phyloP scores from a whole-genome alignment of 2,113 vertebrate species.

The Edolisoma coerulescens region DNA sequence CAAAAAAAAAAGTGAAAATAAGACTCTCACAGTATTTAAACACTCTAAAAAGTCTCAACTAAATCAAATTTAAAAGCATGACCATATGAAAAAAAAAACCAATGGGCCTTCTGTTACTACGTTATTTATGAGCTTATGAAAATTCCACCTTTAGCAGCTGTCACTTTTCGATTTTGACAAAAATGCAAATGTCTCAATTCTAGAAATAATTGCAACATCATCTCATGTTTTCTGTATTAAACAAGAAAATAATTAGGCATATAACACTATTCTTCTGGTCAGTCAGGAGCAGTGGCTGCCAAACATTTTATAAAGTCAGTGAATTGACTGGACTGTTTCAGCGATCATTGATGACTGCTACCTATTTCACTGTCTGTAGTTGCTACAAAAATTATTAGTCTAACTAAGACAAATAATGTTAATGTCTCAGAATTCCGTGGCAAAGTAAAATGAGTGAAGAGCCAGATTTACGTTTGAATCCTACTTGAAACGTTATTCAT shows the following conservation, averaged over 20 bases:
- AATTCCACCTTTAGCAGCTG: neutral
- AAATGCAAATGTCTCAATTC: neutral
- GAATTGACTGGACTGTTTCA: neutral
- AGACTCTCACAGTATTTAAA: neutral
- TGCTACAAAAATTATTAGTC: slow-evolving; percentile 36
- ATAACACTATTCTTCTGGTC: neutral
- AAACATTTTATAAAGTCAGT: neutral
- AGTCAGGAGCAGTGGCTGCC: neutral
- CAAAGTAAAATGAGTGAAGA: slow-evolving; percentile 55
- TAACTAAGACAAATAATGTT: slow-evolving; percentile 24
- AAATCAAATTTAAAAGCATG: neutral
- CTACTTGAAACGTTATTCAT: slow-evolving; percentile 57
- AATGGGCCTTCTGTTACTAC: neutral
- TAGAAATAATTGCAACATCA: neutral
- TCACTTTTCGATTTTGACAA: neutral
- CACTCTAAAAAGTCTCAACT: neutral
- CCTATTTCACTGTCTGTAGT: neutral
- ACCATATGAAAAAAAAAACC: neutral
- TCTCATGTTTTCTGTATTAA: neutral
- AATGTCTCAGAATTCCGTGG: slow-evolving; percentile 45
- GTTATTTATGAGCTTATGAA: neutral
- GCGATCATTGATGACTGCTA: neutral
- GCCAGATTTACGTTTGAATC: slow-evolving; percentile 10
- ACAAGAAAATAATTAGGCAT: neutral
- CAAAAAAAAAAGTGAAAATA: neutral